Percentiles rank a stretch among this genome's conserved stretches.
Conservation (phyloP, 2,113 vertebrate species). For the Dicaeum eximium region DNA sequence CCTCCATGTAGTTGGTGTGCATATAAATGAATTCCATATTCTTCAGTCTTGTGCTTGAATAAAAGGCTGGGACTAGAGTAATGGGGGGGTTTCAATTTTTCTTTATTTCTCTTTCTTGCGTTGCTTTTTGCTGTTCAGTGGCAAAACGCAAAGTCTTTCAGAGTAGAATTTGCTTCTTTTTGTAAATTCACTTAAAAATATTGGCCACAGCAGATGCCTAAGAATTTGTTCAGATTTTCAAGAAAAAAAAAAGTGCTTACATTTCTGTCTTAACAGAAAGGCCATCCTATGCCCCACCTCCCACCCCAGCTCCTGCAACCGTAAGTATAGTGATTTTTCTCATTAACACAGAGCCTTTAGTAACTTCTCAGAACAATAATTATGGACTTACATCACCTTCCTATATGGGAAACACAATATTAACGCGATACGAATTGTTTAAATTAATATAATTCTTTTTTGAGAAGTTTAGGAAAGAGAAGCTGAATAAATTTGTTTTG, state of each 20-base stretch:
- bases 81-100: background rate
- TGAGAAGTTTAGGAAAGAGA: background rate
- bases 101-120: background rate
- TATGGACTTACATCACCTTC: background rate
- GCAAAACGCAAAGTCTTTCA: background rate
- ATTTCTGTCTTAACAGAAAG: slow-evolving; percentile 85
- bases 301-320: slow-evolving; percentile 93
- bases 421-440: background rate
- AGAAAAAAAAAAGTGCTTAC: slow-evolving; percentile 56
- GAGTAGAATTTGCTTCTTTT: background rate
- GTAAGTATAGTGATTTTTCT: slow-evolving; percentile 87
- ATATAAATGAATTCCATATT: background rate
- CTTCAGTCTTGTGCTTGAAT: background rate
- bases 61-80: background rate
- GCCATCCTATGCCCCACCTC: slow-evolving; percentile 95
- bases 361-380: background rate
- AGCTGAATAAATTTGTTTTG: background rate
- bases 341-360: slow-evolving; percentile 60
- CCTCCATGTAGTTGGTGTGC: background rate
- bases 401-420: background rate
- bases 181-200: background rate
- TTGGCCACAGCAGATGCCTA: background rate
- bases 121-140: background rate
- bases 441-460: background rate
- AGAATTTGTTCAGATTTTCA: slow-evolving; percentile 37